These are phyloP conservation scores for Nymphalis c-album DNA, from an alignment of 2,888 invertebrate genomes.

Conservation along the genomic window DNA sequence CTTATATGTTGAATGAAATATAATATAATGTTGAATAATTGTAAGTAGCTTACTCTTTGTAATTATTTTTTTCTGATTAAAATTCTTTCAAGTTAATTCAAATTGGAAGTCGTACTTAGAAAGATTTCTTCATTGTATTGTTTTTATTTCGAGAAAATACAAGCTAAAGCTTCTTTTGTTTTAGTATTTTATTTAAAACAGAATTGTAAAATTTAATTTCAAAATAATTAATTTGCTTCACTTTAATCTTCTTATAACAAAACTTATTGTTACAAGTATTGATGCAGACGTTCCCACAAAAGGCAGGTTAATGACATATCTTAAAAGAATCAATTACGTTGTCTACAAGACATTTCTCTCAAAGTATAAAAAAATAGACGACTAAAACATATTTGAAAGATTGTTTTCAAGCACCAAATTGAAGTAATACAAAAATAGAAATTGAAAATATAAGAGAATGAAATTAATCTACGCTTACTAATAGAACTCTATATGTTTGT, in stretches of 20 bases:
- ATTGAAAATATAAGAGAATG: background rate
- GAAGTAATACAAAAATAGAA: background rate
- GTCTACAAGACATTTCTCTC: background rate
- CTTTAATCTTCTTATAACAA: background rate
- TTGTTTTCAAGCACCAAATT: background rate
- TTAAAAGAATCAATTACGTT: background rate
- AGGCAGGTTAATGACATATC: background rate
- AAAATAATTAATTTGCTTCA: no score
- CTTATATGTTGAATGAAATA: background rate
- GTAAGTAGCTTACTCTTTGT: background rate
- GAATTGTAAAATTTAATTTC: no score
- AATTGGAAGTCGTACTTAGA: background rate
- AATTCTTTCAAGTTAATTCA: background rate
- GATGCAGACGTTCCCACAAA: slow-evolving; percentile 1
- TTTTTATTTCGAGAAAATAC: background rate
- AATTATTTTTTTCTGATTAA: slow-evolving; percentile 1
- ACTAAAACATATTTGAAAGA: background rate
- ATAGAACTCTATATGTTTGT: no score
- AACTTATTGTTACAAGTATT: background rate
- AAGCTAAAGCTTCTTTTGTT: background rate
- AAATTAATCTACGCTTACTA: no score
- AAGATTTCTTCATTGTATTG: background rate
- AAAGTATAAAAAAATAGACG: background rate
- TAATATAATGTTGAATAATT: background rate
- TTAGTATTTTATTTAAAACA: background rate